phyloP scores from a whole-genome alignment of 2,113 vertebrate genomes.

The Gopherus flavomarginatus region DNA sequence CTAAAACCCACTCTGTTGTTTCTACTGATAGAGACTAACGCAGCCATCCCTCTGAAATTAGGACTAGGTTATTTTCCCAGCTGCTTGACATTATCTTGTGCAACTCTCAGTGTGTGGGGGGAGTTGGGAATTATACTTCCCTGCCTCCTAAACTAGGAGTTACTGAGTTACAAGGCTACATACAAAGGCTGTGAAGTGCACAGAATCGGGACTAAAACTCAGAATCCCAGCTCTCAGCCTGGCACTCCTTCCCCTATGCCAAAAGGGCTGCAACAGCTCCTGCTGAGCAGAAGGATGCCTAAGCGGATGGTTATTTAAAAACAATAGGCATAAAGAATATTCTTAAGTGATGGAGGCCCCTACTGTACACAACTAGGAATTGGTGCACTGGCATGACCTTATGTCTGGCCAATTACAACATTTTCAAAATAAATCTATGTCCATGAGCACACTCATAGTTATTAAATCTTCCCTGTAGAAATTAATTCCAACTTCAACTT shows the following conservation, averaged over 20 bases:
- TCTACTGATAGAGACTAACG: too few relatives aligned
- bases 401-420: not conserved
- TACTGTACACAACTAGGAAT: not conserved
- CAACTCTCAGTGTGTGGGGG: not conserved
- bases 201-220: not conserved
- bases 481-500: not conserved
- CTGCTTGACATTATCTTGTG: not conserved
- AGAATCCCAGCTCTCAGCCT: not conserved
- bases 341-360: not conserved
- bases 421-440: not conserved
- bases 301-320: not conserved
- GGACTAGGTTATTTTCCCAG: not conserved
- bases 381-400: not conserved
- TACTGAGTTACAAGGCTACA: not conserved
- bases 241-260: not conserved
- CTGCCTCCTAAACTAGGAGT: not conserved
- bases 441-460: not conserved
- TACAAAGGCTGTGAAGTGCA: not conserved
- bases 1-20: too few relatives aligned
- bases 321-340: not conserved
- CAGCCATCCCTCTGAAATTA: not conserved
- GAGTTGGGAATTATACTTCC: accelerated
- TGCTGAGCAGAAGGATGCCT: too few relatives aligned
- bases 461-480: not conserved
- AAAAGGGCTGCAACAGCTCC: not conserved